phyloP scores from a whole-genome alignment of 2,797 vertebrate species.

The Peromyscus melanophrys region DNA sequence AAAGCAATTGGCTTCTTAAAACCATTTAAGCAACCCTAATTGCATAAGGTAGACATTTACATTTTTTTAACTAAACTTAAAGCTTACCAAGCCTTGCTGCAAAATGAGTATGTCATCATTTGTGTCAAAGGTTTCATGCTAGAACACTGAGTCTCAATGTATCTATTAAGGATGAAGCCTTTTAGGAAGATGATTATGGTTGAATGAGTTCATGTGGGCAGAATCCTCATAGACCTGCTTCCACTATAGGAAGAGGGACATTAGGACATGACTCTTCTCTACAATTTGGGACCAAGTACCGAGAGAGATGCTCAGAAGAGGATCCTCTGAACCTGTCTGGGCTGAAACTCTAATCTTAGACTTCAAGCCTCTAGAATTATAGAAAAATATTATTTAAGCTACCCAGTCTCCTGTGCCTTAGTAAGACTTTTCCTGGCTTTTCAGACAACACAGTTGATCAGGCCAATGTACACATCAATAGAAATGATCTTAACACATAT shows the following conservation, averaged over 20 bases:
- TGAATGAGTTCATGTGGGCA: background rate
- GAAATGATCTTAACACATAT: background rate
- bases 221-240: background rate
- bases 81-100: background rate
- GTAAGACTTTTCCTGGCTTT: background rate
- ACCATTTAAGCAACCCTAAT: constrained; percentile 31
- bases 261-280: background rate
- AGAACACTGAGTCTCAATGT: background rate
- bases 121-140: background rate
- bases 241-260: background rate
- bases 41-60: background rate
- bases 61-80: background rate
- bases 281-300: rapidly evolving
- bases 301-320: background rate
- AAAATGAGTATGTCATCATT: background rate
- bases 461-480: background rate
- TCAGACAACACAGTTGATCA: background rate
- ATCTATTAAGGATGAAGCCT: background rate
- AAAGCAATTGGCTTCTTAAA: background rate
- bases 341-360: background rate
- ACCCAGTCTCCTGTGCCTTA: background rate
- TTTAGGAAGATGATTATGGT: background rate
- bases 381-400: background rate
- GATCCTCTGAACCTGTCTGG: background rate
- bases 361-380: background rate